These are phyloP conservation scores for Orientallactaga bullata DNA, from an alignment of 2,113 vertebrate genomes.

Conservation along the genomic window DNA sequence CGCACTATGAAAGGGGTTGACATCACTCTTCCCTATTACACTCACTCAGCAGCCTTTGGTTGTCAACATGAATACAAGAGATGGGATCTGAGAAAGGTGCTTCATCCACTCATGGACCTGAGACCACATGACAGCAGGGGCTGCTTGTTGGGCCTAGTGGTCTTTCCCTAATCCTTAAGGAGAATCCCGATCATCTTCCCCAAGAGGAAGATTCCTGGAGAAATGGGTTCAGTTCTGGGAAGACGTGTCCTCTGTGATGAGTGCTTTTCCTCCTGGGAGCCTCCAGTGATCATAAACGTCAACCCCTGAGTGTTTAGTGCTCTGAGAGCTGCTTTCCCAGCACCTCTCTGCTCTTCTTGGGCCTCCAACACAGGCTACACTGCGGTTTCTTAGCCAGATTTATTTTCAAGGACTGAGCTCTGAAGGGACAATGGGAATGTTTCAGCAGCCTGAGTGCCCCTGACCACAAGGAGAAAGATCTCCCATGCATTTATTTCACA, in stretches of 20 bases:
- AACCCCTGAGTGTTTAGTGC: background rate
- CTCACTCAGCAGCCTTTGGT: conserved; percentile 6
- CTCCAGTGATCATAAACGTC: background rate
- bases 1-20: background rate
- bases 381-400: conserved; percentile 27
- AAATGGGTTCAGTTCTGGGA: background rate
- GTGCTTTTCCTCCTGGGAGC: background rate
- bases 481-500: background rate
- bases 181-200: background rate
- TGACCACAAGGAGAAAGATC: conserved; percentile 43
- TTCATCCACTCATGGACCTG: background rate
- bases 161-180: background rate
- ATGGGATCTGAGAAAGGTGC: background rate
- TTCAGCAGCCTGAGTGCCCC: conserved; percentile 65
- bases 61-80: background rate
- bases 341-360: background rate
- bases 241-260: background rate
- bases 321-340: background rate
- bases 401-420: conserved; percentile 58
- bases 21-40: background rate
- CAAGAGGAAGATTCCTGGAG: background rate
- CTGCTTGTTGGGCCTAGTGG: fast-evolving
- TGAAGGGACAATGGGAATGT: background rate
- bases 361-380: background rate
- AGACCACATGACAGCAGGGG: background rate